Evolutionary conservation across 2,113 vertebrate species (phyloP).

Genomic region (Pyxicephalus adspersus): DNA sequence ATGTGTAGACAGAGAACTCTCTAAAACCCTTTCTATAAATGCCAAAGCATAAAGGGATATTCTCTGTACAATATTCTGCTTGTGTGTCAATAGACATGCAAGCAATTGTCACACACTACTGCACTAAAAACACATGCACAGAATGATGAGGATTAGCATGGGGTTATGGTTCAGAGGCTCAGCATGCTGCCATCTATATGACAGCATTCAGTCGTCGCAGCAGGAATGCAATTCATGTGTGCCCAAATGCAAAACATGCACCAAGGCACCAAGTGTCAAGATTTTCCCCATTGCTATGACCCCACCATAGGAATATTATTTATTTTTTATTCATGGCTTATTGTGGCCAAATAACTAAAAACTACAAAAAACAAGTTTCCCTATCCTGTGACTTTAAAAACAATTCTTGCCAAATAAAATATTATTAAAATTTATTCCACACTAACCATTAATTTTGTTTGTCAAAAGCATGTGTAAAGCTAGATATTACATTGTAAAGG

Average conservation of each 20-base stretch:
- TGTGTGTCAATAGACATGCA: neutral
- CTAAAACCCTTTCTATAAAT: slow-evolving; percentile 3
- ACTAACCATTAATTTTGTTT: too few species aligned
- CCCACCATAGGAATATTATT: too few species aligned
- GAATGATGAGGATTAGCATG: neutral
- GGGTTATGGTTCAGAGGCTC: neutral
- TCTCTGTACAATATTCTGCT: neutral
- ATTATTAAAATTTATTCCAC: too few species aligned
- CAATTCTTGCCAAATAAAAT: too few species aligned
- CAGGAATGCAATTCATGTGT: slow-evolving; percentile 13
- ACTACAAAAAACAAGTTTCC: too few species aligned
- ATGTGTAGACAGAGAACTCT: neutral
- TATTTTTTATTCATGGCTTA: too few species aligned
- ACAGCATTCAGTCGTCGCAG: neutral
- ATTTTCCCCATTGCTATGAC: too few species aligned
- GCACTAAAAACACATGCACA: neutral
- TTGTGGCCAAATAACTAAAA: too few species aligned
- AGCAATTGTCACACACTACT: neutral
- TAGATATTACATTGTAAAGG: too few species aligned
- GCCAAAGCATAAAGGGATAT: neutral
- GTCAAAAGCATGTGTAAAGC: too few species aligned
- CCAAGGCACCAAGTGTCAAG: neutral
- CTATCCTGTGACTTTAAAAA: too few species aligned
- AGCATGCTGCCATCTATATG: slow-evolving; percentile 8
- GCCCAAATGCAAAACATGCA: slow-evolving; percentile 7